Percentiles rank a stretch among this genome's conserved stretches.
Conservation (phyloP, 1,140 invertebrate species). For the Dryas iulia region DNA sequence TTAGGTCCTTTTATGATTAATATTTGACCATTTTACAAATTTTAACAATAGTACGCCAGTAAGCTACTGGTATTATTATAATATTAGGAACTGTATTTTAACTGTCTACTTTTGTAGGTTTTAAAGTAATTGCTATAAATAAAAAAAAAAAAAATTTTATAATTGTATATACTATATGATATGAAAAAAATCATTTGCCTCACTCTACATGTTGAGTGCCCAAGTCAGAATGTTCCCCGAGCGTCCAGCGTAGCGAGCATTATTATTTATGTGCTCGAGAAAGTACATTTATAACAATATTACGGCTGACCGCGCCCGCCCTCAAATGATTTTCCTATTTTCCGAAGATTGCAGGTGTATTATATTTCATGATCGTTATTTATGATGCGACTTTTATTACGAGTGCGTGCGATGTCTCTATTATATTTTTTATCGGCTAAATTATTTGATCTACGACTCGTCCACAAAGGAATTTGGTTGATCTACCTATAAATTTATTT, state of each 20-base stretch:
- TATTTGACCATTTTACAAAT: neutral
- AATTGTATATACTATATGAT: neutral
- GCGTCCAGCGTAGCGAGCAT: slow-evolving; percentile 58
- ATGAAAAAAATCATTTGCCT: slow-evolving; percentile 12
- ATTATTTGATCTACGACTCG: slow-evolving; percentile 67
- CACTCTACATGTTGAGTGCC: slow-evolving; percentile 26
- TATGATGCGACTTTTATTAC: slow-evolving; percentile 79
- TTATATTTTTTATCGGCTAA: slow-evolving; percentile 70
- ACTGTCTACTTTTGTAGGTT: no score
- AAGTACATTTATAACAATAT: slow-evolving; percentile 80
- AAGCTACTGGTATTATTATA: no score
- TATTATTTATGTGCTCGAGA: slow-evolving; percentile 76
- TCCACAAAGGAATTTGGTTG: neutral
- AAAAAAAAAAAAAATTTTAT: neutral
- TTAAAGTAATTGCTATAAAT: no score
- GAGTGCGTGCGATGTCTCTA: slow-evolving; percentile 79
- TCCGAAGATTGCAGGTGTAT: slow-evolving; percentile 78
- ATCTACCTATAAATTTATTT: neutral
- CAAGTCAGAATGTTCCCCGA: slow-evolving; percentile 38
- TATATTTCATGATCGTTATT: slow-evolving; percentile 80
- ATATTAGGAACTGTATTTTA: no score
- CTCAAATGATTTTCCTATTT: slow-evolving; percentile 79
- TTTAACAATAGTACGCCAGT: no score
- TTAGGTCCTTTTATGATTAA: no score
- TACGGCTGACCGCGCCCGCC: slow-evolving; percentile 74